Conservation (phyloP, 2,888 invertebrate species). For the Heliconius ethilla region DNA sequence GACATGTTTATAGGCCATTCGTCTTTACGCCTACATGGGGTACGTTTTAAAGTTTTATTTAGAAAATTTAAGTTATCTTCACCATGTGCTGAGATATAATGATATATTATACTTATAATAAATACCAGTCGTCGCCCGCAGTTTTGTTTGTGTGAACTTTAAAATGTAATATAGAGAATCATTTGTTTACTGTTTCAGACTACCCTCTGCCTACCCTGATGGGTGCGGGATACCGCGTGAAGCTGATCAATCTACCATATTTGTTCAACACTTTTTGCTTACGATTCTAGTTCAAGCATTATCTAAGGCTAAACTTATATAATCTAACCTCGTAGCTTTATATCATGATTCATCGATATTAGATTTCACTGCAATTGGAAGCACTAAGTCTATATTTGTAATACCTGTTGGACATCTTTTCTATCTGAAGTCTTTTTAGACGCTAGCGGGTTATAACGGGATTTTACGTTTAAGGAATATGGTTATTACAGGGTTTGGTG, state of each 20-base stretch:
- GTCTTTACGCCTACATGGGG: constrained; percentile 49
- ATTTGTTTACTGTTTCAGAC: no score
- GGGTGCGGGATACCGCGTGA: no score
- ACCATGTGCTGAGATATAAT: background rate
- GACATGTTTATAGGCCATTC: constrained; percentile 60
- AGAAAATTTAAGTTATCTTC: background rate
- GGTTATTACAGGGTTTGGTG: no score
- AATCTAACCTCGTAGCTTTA: no score
- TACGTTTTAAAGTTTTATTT: constrained; percentile 38
- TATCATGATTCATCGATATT: constrained; percentile 8
- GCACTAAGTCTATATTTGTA: constrained; percentile 16
- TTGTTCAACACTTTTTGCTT: background rate
- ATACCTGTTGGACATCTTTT: constrained; percentile 16
- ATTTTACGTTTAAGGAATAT: background rate
- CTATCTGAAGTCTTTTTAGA: constrained; percentile 17
- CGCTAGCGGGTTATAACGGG: constrained; percentile 15
- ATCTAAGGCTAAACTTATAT: background rate
- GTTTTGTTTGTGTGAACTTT: no score
- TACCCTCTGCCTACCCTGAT: no score
- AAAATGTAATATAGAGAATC: no score
- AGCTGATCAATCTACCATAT: background rate
- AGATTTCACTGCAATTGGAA: constrained; percentile 15
- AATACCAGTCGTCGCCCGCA: no score
- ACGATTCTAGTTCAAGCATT: background rate
- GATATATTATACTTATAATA: no score